These are phyloP conservation scores for Ptychodera flava DNA, from an alignment of 35 echinoderm and acorn worm genomes.

Conservation along the genomic window DNA sequence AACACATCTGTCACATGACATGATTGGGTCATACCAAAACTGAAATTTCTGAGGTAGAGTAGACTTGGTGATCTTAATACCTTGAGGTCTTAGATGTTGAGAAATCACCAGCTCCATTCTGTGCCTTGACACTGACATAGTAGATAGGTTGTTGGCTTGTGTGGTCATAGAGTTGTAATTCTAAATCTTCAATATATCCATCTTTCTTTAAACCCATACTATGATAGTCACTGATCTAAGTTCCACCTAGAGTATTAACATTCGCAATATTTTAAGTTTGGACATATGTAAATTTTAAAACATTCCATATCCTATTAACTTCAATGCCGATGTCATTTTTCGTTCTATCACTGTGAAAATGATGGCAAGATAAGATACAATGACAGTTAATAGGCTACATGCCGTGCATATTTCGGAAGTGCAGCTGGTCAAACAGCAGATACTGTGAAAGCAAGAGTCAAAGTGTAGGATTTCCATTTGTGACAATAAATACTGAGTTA, in stretches of 20 bases:
- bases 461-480: too few species aligned
- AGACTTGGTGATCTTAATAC: too few species aligned
- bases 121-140: slow-evolving; percentile 38
- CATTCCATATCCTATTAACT: background rate
- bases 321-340: background rate
- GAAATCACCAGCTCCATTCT: slow-evolving; percentile 38
- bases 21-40: too few species aligned
- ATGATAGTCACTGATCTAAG: slow-evolving; percentile 1
- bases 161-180: slow-evolving; percentile 15
- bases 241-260: slow-evolving; percentile 19
- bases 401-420: too few species aligned
- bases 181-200: slow-evolving; percentile 6
- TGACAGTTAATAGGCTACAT: too few species aligned
- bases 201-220: background rate
- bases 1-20: too few species aligned
- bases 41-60: too few species aligned
- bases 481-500: too few species aligned
- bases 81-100: background rate
- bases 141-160: slow-evolving; percentile 29
- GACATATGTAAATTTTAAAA: background rate
- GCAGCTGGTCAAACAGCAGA: too few species aligned
- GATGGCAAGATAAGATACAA: too few species aligned
- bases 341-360: too few species aligned
- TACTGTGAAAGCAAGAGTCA: too few species aligned
- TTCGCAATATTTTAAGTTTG: background rate